Percentiles rank a stretch among this genome's conserved stretches.
phyloP scores from a whole-genome alignment of 2,113 vertebrate genomes.

The Lota lota region DNA sequence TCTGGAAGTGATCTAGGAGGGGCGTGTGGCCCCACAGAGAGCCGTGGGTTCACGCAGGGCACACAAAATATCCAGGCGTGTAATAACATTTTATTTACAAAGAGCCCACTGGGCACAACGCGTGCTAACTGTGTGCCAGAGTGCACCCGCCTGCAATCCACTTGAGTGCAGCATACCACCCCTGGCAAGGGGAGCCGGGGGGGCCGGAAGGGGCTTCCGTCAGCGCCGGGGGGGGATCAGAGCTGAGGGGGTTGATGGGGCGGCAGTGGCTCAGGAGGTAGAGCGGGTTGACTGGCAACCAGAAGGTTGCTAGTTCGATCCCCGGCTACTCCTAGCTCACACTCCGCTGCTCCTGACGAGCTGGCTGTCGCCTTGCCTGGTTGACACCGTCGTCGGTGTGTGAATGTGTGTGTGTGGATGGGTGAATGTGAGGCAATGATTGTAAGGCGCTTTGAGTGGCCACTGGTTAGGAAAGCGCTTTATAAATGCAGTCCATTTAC shows the following conservation, averaged over 20 bases:
- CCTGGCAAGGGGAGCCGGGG: constrained; percentile 40
- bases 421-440: too few relatives aligned
- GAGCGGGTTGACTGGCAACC: too few relatives aligned
- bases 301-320: too few relatives aligned
- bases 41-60: constrained; percentile 58
- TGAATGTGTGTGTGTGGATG: too few relatives aligned
- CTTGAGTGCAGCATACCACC: constrained; percentile 60
- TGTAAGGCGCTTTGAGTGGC: too few relatives aligned
- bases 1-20: constrained; percentile 66
- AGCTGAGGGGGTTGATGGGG: constrained; percentile 46
- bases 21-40: constrained; percentile 60
- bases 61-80: constrained; percentile 69
- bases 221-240: constrained; percentile 44
- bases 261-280: constrained; percentile 29
- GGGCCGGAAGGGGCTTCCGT: constrained; percentile 50
- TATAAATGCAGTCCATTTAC: too few relatives aligned
- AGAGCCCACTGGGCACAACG: constrained; percentile 67
- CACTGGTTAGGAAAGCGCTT: too few relatives aligned
- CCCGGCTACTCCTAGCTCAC: too few relatives aligned
- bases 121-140: constrained; percentile 58
- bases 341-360: too few relatives aligned
- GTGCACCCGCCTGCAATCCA: constrained; percentile 50
- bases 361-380: too few relatives aligned
- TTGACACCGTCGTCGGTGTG: too few relatives aligned
- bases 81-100: constrained; percentile 76